A percentile compares a stretch with the other conserved stretches of the same genome.
These are phyloP conservation scores for Bradypus variegatus DNA, from an alignment of 2,797 vertebrate genomes.

Conservation along the genomic window DNA sequence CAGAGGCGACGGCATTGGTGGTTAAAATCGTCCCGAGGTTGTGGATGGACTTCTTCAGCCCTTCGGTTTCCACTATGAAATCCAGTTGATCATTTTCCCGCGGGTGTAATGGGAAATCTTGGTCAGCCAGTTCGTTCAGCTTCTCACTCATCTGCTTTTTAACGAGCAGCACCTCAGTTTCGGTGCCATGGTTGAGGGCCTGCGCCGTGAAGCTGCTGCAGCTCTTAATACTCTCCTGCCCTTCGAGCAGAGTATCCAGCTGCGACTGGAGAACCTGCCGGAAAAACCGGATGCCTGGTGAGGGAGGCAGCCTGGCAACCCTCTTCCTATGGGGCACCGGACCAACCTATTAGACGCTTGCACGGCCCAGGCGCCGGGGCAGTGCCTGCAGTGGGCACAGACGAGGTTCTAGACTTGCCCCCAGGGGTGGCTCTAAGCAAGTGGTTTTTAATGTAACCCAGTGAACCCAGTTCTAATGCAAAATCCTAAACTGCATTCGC, in stretches of 20 bases:
- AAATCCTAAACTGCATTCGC: background rate
- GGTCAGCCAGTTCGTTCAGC: conserved; percentile 83
- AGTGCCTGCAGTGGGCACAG: background rate
- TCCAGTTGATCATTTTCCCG: conserved; percentile 94
- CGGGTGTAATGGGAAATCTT: conserved; percentile 88
- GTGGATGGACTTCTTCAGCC: conserved; percentile 95
- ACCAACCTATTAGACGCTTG: background rate
- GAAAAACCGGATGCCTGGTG: conserved; percentile 18
- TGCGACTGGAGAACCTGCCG: conserved; percentile 93
- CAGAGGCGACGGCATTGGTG: conserved; percentile 91
- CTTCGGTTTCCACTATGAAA: conserved; percentile 91
- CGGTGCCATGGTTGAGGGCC: conserved; percentile 89
- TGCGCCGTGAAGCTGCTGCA: conserved; percentile 94
- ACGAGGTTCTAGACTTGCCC: background rate
- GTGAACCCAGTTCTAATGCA: background rate
- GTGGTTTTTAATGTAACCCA: background rate
- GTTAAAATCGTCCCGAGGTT: conserved; percentile 92
- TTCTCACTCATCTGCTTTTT: conserved; percentile 98
- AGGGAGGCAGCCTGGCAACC: background rate
- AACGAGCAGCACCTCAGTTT: conserved; percentile 94
- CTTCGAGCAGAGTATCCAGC: conserved; percentile 88
- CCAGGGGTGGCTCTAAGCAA: background rate
- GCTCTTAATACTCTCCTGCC: conserved; percentile 92
- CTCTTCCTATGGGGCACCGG: background rate
- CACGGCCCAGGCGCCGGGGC: background rate